Evolutionary conservation across 2,888 invertebrate genomes (phyloP).

Genomic region (Chesias legatella): DNA sequence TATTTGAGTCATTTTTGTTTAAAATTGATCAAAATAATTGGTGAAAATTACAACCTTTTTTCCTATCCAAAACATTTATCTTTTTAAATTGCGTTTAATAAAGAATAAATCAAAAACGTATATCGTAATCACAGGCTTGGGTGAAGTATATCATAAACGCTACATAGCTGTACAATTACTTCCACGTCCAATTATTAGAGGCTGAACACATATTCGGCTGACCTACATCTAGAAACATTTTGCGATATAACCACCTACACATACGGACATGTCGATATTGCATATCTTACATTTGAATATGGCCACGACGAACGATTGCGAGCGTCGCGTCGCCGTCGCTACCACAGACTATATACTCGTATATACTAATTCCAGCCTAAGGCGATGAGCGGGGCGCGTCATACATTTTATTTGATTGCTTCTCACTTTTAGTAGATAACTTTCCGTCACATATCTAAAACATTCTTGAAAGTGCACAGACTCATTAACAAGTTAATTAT

Average conservation of each 20-base stretch:
- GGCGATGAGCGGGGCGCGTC: constrained; percentile 41
- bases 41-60: constrained; percentile 17
- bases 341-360: constrained; percentile 37
- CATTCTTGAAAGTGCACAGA: constrained; percentile 22
- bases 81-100: constrained; percentile 61
- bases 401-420: constrained; percentile 31
- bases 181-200: constrained; percentile 57
- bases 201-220: constrained; percentile 56
- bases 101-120: constrained; percentile 60
- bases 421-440: constrained; percentile 10
- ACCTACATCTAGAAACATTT: constrained; percentile 59
- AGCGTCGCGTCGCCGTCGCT: constrained; percentile 23
- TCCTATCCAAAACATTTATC: constrained; percentile 46
- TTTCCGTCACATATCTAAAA: constrained; percentile 24
- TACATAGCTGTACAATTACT: constrained; percentile 64
- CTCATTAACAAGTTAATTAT: constrained; percentile 19
- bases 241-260: constrained; percentile 62
- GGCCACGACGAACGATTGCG: constrained; percentile 34
- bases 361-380: constrained; percentile 53
- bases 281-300: constrained; percentile 51
- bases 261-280: constrained; percentile 57
- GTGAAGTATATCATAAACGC: constrained; percentile 56
- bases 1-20: neutral
- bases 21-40: constrained; percentile 6
- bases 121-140: constrained; percentile 59